These are phyloP conservation scores for Drosophila subobscura DNA, from an alignment of 1,140 invertebrate species.

Conservation along the genomic window DNA sequence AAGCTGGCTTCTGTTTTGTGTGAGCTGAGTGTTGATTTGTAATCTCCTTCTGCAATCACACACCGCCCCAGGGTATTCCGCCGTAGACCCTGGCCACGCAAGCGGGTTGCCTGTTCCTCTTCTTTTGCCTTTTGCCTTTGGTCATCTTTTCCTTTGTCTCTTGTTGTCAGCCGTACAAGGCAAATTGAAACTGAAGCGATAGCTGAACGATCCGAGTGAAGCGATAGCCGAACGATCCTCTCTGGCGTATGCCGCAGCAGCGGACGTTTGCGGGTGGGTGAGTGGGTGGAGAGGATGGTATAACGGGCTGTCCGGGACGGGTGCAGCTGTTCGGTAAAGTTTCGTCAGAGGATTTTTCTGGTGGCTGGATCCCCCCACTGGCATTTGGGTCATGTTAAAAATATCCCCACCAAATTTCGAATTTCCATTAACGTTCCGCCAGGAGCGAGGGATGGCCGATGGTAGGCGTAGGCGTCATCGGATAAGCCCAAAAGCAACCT, in stretches of 20 bases:
- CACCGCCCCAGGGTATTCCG: constrained; percentile 12
- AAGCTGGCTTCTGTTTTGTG: too few species aligned
- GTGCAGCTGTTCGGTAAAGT: constrained; percentile 50
- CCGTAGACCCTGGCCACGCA: background rate
- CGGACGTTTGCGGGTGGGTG: background rate
- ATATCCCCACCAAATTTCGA: constrained; percentile 59
- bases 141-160: constrained; percentile 39
- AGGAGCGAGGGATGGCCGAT: constrained; percentile 43
- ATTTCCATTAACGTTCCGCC: constrained; percentile 51
- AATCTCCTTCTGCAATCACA: too few species aligned
- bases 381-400: constrained; percentile 75
- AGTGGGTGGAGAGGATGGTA: constrained; percentile 19
- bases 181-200: constrained; percentile 6
- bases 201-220: constrained; percentile 20
- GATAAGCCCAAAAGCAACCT: constrained; percentile 10
- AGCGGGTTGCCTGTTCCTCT: background rate
- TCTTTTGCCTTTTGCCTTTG: constrained; percentile 13
- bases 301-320: constrained; percentile 5
- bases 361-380: constrained; percentile 32
- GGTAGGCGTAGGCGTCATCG: constrained; percentile 10
- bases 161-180: constrained; percentile 21
- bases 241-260: constrained; percentile 7
- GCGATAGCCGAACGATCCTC: constrained; percentile 26
- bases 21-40: too few species aligned
- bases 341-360: constrained; percentile 65